These are phyloP conservation scores for Alviniconcha strummeri DNA, from an alignment of 2,888 invertebrate species.

Conservation along the genomic window DNA sequence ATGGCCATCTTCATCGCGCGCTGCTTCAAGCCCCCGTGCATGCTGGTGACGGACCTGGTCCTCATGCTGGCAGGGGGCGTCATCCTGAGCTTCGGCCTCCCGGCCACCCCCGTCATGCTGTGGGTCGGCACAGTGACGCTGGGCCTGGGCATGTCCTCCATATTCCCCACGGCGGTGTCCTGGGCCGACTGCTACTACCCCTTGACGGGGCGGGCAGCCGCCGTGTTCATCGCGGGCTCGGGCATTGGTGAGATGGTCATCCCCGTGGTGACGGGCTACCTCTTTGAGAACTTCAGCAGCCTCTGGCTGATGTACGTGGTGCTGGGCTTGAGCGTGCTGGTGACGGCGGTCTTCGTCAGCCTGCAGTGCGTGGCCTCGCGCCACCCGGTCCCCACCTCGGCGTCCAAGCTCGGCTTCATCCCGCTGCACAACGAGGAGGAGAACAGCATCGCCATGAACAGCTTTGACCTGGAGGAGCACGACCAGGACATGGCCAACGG, in stretches of 20 bases:
- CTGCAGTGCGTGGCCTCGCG: constrained; percentile 69
- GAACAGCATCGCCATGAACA: constrained; percentile 53
- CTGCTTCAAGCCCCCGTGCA: constrained; percentile 69
- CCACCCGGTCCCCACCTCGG: constrained; percentile 34
- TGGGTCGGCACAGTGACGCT: constrained; percentile 73
- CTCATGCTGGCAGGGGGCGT: constrained; percentile 66
- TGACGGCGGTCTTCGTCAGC: constrained; percentile 62
- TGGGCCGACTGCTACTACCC: constrained; percentile 74
- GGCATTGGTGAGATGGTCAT: constrained; percentile 74
- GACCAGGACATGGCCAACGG: constrained; percentile 9
- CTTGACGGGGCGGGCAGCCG: constrained; percentile 74
- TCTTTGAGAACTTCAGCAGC: constrained; percentile 66
- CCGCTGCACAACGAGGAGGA: constrained; percentile 54
- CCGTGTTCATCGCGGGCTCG: constrained; percentile 73
- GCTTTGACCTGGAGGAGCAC: constrained; percentile 29
- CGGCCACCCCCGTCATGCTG: constrained; percentile 59
- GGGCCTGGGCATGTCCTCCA: constrained; percentile 74
- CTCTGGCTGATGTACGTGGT: constrained; percentile 72
- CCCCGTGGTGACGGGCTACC: constrained; percentile 70
- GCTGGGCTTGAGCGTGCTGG: constrained; percentile 59
- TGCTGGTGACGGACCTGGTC: constrained; percentile 71
- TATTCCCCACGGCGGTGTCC: constrained; percentile 74
- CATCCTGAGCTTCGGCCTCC: constrained; percentile 66
- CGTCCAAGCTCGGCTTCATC: constrained; percentile 54
- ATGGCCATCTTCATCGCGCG: constrained; percentile 72